Percentiles rank a stretch among this genome's conserved stretches.
phyloP scores from a whole-genome alignment of 2,113 vertebrate species.

The Caloenas nicobarica region DNA sequence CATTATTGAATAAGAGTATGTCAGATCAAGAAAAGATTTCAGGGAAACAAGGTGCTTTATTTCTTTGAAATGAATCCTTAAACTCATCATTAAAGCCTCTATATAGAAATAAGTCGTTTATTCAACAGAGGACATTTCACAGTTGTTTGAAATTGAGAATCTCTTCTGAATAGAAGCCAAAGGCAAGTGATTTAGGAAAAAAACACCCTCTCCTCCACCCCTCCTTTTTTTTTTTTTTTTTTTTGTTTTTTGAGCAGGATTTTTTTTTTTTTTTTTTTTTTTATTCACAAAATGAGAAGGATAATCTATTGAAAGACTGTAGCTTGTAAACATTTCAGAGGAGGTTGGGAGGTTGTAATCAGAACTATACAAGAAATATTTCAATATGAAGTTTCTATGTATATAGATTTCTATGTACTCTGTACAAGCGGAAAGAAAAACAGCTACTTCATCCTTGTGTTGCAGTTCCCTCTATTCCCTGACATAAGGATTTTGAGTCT shows the following conservation, averaged over 20 bases:
- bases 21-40: neutral
- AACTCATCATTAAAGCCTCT: neutral
- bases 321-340: neutral
- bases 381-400: neutral
- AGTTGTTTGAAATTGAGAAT: neutral
- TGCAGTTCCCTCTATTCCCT: neutral
- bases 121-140: neutral
- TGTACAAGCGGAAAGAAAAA: neutral
- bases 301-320: neutral
- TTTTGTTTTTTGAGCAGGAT: neutral
- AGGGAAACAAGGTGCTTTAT: neutral
- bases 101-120: neutral
- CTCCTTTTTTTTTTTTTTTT: accelerated
- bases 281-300: neutral
- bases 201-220: accelerated
- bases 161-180: neutral
- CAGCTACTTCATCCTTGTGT: neutral
- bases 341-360: neutral
- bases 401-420: neutral
- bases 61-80: neutral
- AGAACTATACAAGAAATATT: neutral
- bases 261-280: neutral
- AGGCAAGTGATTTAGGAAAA: neutral
- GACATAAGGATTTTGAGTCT: neutral
- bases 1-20: neutral